Evolutionary conservation across 2,797 vertebrate genomes (phyloP).

Genomic region (Sebastes taczanowskii): DNA sequence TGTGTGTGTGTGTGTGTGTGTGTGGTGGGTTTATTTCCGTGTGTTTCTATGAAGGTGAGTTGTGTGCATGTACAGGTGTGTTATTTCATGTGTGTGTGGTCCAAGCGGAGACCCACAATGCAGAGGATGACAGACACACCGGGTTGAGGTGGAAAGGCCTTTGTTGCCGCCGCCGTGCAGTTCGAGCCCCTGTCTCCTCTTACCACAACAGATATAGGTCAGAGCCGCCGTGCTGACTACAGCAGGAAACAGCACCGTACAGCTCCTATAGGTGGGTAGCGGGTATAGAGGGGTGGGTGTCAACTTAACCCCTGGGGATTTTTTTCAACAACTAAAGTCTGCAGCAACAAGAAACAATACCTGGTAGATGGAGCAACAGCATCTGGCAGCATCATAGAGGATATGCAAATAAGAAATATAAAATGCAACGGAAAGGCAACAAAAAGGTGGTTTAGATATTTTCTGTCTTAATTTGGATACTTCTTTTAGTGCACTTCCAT

Average conservation of each 20-base stretch:
- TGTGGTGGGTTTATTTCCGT: background rate
- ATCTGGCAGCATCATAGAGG: background rate
- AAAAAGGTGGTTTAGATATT: too few relatives aligned
- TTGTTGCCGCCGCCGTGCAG: conserved; percentile 37
- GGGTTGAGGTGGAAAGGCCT: conserved; percentile 54
- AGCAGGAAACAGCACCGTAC: background rate
- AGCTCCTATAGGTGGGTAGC: conserved; percentile 15
- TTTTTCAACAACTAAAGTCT: background rate
- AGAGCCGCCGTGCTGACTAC: background rate
- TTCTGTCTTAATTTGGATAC: too few relatives aligned
- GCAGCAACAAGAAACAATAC: background rate
- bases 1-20: background rate
- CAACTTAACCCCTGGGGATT: too few relatives aligned
- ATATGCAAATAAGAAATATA: background rate
- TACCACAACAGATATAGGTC: conserved; percentile 47
- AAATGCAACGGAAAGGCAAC: too few relatives aligned
- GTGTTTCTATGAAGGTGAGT: background rate
- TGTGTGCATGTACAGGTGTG: conserved; percentile 31
- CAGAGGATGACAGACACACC: conserved; percentile 49
- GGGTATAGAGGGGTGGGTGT: background rate
- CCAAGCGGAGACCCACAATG: conserved; percentile 29
- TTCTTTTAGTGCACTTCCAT: too few relatives aligned
- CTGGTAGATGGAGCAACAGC: background rate
- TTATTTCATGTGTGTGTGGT: conserved; percentile 34
- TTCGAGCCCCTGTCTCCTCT: conserved; percentile 37